Conservation (phyloP, 2,113 vertebrate species). For the Notarius quadriscutis region DNA sequence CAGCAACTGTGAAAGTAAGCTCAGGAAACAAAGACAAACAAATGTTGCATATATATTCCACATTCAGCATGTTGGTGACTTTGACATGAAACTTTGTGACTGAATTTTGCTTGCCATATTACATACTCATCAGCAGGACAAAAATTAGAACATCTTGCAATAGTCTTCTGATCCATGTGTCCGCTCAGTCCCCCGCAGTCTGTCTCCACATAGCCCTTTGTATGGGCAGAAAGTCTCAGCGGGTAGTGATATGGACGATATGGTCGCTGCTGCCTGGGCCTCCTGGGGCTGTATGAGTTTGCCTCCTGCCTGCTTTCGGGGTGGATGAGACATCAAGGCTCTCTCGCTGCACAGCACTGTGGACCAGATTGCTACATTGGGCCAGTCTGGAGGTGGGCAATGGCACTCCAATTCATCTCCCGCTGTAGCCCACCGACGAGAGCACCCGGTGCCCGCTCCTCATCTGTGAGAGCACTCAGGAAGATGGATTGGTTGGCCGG, state of each 20-base stretch:
- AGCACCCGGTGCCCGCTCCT: slow-evolving; percentile 77
- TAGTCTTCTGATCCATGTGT: slow-evolving; percentile 45
- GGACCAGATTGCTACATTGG: slow-evolving; percentile 77
- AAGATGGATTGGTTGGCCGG: slow-evolving; percentile 84
- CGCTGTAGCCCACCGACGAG: slow-evolving; percentile 83
- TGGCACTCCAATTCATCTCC: slow-evolving; percentile 85
- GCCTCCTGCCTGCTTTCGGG: slow-evolving; percentile 41
- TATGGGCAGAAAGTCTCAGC: slow-evolving; percentile 52
- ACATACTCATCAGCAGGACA: slow-evolving; percentile 40
- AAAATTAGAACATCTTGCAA: slow-evolving; percentile 43
- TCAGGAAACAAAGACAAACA: background rate
- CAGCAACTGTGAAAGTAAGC: background rate
- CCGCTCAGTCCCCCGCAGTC: slow-evolving; percentile 36
- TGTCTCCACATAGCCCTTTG: slow-evolving; percentile 31
- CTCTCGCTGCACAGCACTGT: slow-evolving; percentile 62
- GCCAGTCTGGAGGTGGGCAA: slow-evolving; percentile 76
- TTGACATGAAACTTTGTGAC: slow-evolving; percentile 37
- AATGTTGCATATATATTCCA: slow-evolving; percentile 10
- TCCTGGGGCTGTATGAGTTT: slow-evolving; percentile 51
- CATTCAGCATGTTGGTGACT: slow-evolving; percentile 13
- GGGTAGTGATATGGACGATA: slow-evolving; percentile 68
- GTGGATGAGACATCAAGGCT: slow-evolving; percentile 58
- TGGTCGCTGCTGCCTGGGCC: slow-evolving; percentile 58
- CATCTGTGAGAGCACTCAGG: slow-evolving; percentile 77
- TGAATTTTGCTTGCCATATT: slow-evolving; percentile 29